Base-by-base conservation (phyloP, 2,113 vertebrate genomes). In the Centropus unirufus region DNA sequence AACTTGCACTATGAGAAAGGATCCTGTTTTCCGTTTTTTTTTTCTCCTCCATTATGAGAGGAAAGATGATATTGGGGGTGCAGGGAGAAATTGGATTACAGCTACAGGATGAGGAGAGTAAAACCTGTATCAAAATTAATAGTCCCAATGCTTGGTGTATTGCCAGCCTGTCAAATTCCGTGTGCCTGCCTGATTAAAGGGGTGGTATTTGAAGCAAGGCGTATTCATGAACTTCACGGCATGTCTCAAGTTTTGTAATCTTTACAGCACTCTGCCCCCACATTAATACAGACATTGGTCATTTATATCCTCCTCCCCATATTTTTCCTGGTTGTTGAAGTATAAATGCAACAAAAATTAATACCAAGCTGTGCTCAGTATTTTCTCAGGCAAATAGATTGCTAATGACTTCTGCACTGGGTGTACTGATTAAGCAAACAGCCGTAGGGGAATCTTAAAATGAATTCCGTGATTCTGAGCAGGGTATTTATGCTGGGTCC, bases 381-480 rank as follows among this genome's bases (percentile, higher is more conserved):
- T 89, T 93, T 94, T 95, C 63, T 90, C 72, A 83, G 89, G 85
- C 83, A 74, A 80, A 40, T 90, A 72, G 19, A 47, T 89, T 89
- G 52, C 89, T 95, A 79, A 93, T 95, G 86, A 89, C 80, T 96
- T 90, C 77, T 94, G 75, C 73, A 55, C 57, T 92, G 91, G 80
- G 91, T 79, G 42, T 95, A 90, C 89, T 90, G 92, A 92, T 96
- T 90, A 96, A 89, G 92, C 94, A 96, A 96, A 93, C 80, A 89
- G 94, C 89, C 70, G 3, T 75, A 76, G 91, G 90, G 58, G 64
- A 83, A 76, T 93, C 88, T 86, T 93, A 83, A 88, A 91, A 93
- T 82, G 36, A 87, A 74, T 93, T 78, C 67, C 2, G 6, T 85
- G 64, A 52, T 78, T 93, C 73, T 83, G n/a, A 91, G 89, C 58